Conservation (phyloP, 2,113 vertebrate species). For the Mungos mungo region DNA sequence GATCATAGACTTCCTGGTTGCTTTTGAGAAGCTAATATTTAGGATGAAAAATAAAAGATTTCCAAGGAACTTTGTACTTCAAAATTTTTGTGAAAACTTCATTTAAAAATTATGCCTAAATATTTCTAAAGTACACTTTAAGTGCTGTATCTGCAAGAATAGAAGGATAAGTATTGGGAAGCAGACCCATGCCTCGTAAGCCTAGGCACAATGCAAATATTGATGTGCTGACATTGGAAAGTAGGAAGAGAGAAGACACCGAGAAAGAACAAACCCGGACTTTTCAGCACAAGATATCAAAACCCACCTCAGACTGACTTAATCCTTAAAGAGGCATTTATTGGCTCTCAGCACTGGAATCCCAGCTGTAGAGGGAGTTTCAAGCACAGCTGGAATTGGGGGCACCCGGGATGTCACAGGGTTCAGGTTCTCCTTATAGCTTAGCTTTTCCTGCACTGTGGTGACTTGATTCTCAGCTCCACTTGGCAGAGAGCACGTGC, state of each 20-base stretch:
- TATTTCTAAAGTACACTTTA: not conserved
- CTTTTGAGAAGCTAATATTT: not conserved
- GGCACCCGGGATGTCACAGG: not conserved
- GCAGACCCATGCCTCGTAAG: not conserved
- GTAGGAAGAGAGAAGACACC: not conserved
- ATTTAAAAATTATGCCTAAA: constrained; percentile 12
- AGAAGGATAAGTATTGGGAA: not conserved
- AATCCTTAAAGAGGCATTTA: not conserved
- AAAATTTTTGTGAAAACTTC: not conserved
- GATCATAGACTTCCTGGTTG: not conserved
- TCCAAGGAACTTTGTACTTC: not conserved
- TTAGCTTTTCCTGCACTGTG: not conserved
- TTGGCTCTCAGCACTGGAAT: not conserved
- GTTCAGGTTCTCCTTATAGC: not conserved
- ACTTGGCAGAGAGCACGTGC: not conserved
- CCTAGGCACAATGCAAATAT: not conserved
- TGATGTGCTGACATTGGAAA: not conserved
- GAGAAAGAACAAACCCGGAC: not conserved
- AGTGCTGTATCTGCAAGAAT: not conserved
- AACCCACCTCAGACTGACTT: not conserved
- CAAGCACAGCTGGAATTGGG: not conserved
- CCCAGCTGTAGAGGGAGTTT: not conserved
- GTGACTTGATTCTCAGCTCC: not conserved
- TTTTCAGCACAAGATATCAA: not conserved
- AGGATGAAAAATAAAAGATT: not conserved